phyloP scores from a whole-genome alignment of 2,888 invertebrate species.

The Girardia tigrina region DNA sequence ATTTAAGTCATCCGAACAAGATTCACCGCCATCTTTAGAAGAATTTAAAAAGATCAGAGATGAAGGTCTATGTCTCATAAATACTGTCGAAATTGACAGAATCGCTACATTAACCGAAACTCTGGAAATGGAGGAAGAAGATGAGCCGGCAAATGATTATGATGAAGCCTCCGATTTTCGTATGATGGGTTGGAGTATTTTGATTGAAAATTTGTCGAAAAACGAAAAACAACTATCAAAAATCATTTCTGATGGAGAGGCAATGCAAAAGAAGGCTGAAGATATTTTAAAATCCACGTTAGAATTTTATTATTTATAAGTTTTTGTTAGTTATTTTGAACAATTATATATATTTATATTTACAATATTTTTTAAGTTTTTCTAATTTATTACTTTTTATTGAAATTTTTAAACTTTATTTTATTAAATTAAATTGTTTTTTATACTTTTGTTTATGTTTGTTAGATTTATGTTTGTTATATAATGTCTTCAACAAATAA shows the following conservation, averaged over 20 bases:
- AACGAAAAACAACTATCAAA: neutral
- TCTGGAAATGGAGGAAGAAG: neutral
- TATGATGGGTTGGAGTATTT: neutral
- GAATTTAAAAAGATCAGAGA: neutral
- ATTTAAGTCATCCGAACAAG: neutral
- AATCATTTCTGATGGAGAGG: neutral
- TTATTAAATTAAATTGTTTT: too few species aligned
- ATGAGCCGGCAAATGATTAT: neutral
- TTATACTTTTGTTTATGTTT: too few species aligned
- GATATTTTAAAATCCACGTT: neutral
- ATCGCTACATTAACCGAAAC: neutral
- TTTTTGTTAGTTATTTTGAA: neutral
- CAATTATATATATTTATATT: neutral
- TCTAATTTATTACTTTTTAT: neutral
- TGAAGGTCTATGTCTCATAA: neutral
- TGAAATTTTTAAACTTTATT: neutral
- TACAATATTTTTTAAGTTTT: neutral
- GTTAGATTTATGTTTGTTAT: too few species aligned
- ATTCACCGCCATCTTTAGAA: neutral
- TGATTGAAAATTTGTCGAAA: neutral
- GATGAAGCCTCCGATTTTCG: neutral
- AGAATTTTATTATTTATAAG: neutral
- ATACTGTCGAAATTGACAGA: neutral
- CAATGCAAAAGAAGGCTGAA: conserved; percentile 5
- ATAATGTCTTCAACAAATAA: too few species aligned